These are phyloP conservation scores for Syngnathus floridae DNA, from an alignment of 2,113 vertebrate genomes.

Conservation along the genomic window DNA sequence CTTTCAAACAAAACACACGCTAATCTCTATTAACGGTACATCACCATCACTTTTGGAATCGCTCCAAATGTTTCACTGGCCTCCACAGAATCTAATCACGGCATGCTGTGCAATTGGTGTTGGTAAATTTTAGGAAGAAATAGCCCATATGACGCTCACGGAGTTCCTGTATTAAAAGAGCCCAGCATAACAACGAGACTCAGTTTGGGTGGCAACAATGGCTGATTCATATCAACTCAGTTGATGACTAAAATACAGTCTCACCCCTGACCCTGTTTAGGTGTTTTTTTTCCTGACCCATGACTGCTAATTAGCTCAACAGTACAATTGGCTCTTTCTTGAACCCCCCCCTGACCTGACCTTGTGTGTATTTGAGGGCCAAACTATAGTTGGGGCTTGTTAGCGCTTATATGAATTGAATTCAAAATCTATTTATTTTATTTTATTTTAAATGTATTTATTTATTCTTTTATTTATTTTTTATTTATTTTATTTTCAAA, in stretches of 20 bases:
- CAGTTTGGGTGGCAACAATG: conserved; percentile 33
- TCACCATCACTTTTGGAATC: background rate
- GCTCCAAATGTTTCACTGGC: background rate
- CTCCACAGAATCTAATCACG: background rate
- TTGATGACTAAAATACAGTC: conserved; percentile 31
- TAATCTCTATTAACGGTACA: background rate
- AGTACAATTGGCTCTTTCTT: conserved; percentile 48
- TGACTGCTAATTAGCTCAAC: conserved; percentile 42
- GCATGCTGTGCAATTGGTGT: background rate
- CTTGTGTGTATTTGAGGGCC: conserved; percentile 16
- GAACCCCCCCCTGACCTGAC: background rate
- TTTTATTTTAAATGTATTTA: too few relatives aligned
- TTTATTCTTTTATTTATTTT: background rate
- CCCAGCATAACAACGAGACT: conserved; percentile 7
- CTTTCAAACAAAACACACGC: background rate
- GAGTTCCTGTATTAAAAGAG: background rate
- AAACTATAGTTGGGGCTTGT: conserved; percentile 2
- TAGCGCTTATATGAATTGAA: background rate
- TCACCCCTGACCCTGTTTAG: conserved; percentile 30
- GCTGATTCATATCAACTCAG: conserved; percentile 36
- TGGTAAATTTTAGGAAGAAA: background rate
- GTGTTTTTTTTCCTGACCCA: conserved; percentile 2
- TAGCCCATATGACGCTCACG: background rate
- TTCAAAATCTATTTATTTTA: background rate
- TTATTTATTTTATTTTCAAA: background rate